A percentile compares a stretch with the other conserved stretches of the same genome.
Evolutionary conservation across 1,140 invertebrate species (phyloP).

Genomic region (Tetramorium alpestre): DNA sequence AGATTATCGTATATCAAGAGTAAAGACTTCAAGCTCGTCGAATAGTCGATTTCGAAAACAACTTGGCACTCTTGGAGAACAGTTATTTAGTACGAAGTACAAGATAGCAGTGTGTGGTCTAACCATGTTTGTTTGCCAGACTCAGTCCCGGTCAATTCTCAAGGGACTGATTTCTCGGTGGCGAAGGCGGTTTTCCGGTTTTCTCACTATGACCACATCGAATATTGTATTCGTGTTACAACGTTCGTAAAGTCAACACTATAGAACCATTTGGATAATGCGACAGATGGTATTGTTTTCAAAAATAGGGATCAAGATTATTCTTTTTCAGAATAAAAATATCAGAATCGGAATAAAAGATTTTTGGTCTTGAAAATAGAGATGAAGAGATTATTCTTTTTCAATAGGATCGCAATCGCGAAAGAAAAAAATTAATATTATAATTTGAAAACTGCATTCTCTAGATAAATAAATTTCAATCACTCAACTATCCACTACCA

Average conservation of each 20-base stretch:
- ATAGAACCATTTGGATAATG: constrained; percentile 32
- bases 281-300: constrained; percentile 8
- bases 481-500: too few relatives aligned
- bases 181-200: constrained; percentile 87
- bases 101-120: constrained; percentile 88
- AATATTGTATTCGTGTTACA: constrained; percentile 46
- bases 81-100: constrained; percentile 88
- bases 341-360: not conserved
- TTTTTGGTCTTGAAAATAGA: not conserved
- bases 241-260: constrained; percentile 36
- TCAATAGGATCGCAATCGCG: not conserved
- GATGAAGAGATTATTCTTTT: constrained; percentile 1
- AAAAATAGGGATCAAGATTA: not conserved
- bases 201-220: constrained; percentile 80
- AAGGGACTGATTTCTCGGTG: constrained; percentile 86
- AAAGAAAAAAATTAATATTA: not conserved
- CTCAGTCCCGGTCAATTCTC: constrained; percentile 84
- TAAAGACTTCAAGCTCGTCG: constrained; percentile 84
- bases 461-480: constrained; percentile 6
- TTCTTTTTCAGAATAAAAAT: not conserved
- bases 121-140: constrained; percentile 86
- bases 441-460: not conserved
- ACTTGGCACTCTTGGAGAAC: constrained; percentile 78
- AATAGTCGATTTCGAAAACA: constrained; percentile 77
- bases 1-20: constrained; percentile 92